These are phyloP conservation scores for Rousettus madagascariensis DNA, from an alignment of 2,797 vertebrate species.

Conservation along the genomic window DNA sequence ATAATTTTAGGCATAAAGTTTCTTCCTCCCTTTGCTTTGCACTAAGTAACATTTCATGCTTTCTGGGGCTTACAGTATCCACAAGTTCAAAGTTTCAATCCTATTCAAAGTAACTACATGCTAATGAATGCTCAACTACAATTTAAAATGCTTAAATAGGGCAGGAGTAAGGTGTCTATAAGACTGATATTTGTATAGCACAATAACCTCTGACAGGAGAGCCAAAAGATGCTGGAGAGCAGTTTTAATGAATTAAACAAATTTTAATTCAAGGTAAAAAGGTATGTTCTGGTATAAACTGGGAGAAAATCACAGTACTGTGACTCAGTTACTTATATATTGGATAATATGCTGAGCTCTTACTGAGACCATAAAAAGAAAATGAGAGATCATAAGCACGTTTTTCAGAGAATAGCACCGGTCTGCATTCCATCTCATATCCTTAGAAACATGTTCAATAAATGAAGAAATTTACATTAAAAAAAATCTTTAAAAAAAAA, in stretches of 20 bases:
- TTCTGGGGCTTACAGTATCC: neutral
- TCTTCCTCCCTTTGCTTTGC: neutral
- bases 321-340: neutral
- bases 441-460: neutral
- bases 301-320: neutral
- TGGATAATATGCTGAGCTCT: neutral
- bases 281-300: neutral
- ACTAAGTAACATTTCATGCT: neutral
- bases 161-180: neutral
- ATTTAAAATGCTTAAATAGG: neutral
- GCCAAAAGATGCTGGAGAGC: neutral
- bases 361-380: neutral
- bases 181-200: neutral
- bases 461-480: neutral
- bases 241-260: neutral
- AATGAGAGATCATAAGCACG: neutral
- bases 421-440: neutral
- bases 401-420: neutral
- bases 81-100: constrained; percentile 39
- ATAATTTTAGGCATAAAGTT: neutral
- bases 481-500: neutral
- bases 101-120: constrained; percentile 20
- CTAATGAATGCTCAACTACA: neutral
- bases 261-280: constrained; percentile 19
- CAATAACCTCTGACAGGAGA: neutral